Base-by-base conservation (phyloP, 1,140 invertebrate species). In the Hydropsyche tenuis region DNA sequence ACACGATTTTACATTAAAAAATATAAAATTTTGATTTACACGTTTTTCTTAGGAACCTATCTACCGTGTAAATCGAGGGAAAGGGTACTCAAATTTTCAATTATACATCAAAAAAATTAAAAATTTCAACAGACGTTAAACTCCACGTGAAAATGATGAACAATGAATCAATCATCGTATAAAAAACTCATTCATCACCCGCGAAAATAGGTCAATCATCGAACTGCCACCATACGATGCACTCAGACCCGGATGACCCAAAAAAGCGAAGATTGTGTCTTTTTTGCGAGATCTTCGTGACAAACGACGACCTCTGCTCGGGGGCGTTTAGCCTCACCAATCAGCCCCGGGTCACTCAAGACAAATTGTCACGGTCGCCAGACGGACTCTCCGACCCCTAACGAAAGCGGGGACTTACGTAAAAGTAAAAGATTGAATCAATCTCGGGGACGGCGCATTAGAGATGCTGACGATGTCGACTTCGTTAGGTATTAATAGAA, bases 381-480 rank as follows among this genome's bases (percentile, higher is more conserved):
- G 56, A 60, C 56, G 22, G 22, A 25, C 45, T 37, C 9, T 37
- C 30, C 30, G 3, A 37, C 30, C 30, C 30, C 3, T 22, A 69
- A 69, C 60, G 62, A 42, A 69, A 53, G 20, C 23, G 68, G 56
- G 27, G 30, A 45, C 5, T 23, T 14, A 16, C 18, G 69, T 70
- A 72, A 77, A 75, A 74, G 76, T 71, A 69, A 74, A 70, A 77
- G 73, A 77, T 77, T 74, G 73, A 77, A 74, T 77, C 73, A 74
- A 75, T 77, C 73, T 72, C 70, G 69, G 56, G 73, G 65, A 72
- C 46, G 48, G 69, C 45, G 69, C 73, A 74, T 75, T 56, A 73
- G 71, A 65, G 73, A 74, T 74, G 75, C 75, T 74, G 75, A 77
- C 73, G 69, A 72, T 48, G 73, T 74, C 65, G 73, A 74, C 60